Base-by-base conservation (phyloP, 92 coral and sea anemone genomes). In the Muricea muricata region DNA sequence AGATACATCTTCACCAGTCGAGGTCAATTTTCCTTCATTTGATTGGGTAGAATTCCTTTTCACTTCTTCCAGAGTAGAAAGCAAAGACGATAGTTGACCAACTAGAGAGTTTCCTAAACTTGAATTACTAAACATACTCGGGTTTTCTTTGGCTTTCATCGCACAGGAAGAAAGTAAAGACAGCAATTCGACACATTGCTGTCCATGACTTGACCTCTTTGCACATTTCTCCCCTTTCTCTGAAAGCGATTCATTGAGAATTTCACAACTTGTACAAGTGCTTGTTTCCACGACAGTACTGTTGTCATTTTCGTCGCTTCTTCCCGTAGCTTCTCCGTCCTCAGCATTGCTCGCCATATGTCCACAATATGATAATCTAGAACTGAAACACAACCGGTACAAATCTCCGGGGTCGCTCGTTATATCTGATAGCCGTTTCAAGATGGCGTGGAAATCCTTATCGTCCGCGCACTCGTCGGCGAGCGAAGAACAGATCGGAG, bases 351-450 rank as follows among this genome's bases (percentile, higher is more conserved):
- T 69, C 29, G 41, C 34, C 26, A 29, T 15, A 17, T 48, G 69
- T 9, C 82, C 82, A 35, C 68, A 54, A 56, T 54, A 55, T 28
- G 82, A 77, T 34, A 77, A 33, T 55, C 82, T 77, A 5, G 82
- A 77, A 31, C 68, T 56, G 82, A 52, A 77, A 31, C 82, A 77
- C 56, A 77, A 25, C 48, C 82, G 82, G 82, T 77, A 77, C 61
- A 77, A 54, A 55, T 77, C 82, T 25, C 87, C 87, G 37, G 87
- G 87, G 37, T 73, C 48, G 61, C 58, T 45, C 26, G 66, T 73
- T 54, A 87, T 10, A 29, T 73, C 67, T 46, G 82, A 31, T 0
- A 77, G 40, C 56, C 82, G 45, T 34, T 77, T 61, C 42, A 77
- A 33, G 6, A 77, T 77, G 17, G 47, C 69, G 20, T 34, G 82